Evolutionary conservation across 2,113 vertebrate species (phyloP), one percentile per base, ranked within the genome.

Genomic region (Platichthys flesus): DNA sequence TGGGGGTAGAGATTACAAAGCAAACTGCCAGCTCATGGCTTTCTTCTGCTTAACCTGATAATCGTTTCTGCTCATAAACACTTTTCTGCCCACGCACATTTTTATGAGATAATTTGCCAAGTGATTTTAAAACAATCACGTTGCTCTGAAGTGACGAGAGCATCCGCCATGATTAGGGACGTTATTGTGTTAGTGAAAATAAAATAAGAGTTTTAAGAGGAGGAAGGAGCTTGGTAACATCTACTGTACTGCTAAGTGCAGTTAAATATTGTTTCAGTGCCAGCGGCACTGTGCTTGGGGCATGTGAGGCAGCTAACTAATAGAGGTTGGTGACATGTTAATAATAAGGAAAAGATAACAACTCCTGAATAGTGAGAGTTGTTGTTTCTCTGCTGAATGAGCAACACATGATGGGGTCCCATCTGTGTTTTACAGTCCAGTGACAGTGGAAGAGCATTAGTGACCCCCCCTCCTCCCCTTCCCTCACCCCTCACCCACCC

Each of bases 1-100:
- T 75, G 86, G 82, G 88, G 88, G 87, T 76, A 83, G 90, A 92
- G 90, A 93, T 93, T 90, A 93, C 89, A 67, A 83, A 90, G 88
- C 83, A 92, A 92, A 93, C 63, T 88, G 91, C 94, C 87, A 88
- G 79, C 89, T 93, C 92, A 91, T 90, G 85, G 86, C 74, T 92
- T 90, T 93, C 89, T 83, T 58, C 84, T 74, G 84, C 78, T 88
- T 93, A 93, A 93, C 93, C 85, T 88, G 91, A 94, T 94, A 93
- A 93, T 84, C 60, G 80, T 82, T 89, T 83, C 56, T 79, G 86
- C 88, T 90, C 88, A 88, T 89, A 90, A 90, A 93, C 87, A 83
- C 83, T 86, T 86, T 83, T 62, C 71, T 74, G 58, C 89, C 86
- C 84, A 90, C 92, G n/a, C 85, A 67, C 76, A 62, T 85, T 85